A percentile compares a stretch with the other conserved stretches of the same genome.
phyloP scores from a whole-genome alignment of 2,113 vertebrate genomes.

The Hepsetus odoe region DNA sequence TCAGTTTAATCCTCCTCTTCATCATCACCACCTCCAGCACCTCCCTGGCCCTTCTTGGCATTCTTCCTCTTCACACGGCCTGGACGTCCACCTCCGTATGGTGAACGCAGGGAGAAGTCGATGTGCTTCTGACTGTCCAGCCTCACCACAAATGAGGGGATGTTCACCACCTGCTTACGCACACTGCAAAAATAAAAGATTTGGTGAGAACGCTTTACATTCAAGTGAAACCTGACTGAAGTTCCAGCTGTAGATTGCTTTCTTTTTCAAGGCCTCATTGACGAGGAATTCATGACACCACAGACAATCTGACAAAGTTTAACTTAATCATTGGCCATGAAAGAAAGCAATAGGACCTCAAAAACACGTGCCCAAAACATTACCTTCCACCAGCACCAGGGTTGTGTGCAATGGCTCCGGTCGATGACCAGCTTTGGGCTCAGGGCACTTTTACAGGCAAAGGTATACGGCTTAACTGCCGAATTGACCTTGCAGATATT shows the following conservation, averaged over 20 bases:
- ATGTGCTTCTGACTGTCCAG: slow-evolving; percentile 96
- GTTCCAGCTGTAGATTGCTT: background rate
- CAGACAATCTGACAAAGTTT: slow-evolving; percentile 52
- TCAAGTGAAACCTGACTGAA: background rate
- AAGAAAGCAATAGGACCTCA: background rate
- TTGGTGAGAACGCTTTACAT: background rate
- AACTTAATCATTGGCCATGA: slow-evolving; percentile 57
- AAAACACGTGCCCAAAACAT: background rate
- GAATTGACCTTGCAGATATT: slow-evolving; percentile 88
- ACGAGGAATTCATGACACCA: slow-evolving; percentile 72
- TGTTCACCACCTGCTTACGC: slow-evolving; percentile 94
- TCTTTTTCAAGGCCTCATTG: slow-evolving; percentile 61
- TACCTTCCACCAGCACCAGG: slow-evolving; percentile 36
- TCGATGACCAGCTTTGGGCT: slow-evolving; percentile 71
- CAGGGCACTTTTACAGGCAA: slow-evolving; percentile 68
- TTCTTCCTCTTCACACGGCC: slow-evolving; percentile 94
- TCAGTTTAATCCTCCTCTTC: slow-evolving; percentile 88
- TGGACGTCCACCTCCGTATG: slow-evolving; percentile 88
- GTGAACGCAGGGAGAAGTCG: slow-evolving; percentile 90
- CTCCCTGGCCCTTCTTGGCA: slow-evolving; percentile 91
- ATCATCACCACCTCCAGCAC: slow-evolving; percentile 84
- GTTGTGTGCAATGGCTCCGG: slow-evolving; percentile 37
- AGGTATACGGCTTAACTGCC: slow-evolving; percentile 90
- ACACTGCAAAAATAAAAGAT: slow-evolving; percentile 72
- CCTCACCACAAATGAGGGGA: slow-evolving; percentile 91